A percentile compares a stretch with the other conserved stretches of the same genome.
phyloP scores from a whole-genome alignment of 2,888 invertebrate genomes.

The Podabrus alpinus region DNA sequence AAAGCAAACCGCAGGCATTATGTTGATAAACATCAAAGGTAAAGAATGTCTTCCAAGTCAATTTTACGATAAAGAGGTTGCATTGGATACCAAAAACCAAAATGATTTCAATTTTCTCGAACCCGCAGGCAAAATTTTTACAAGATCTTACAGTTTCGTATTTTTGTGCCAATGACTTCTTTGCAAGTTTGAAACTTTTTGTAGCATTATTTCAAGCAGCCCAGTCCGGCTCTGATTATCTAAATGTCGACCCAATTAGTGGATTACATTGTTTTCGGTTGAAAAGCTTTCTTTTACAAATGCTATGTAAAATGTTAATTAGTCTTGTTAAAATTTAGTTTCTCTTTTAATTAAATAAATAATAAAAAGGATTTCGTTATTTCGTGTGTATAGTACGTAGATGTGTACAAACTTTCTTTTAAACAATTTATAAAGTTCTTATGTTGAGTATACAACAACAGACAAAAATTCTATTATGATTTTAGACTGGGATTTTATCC shows the following conservation, averaged over 20 bases:
- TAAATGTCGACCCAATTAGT: neutral
- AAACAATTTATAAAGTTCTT: conserved; percentile 35
- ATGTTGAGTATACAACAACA: conserved; percentile 32
- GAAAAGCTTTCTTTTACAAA: neutral
- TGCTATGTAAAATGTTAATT: neutral
- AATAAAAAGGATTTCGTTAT: neutral
- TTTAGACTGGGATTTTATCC: conserved; percentile 42
- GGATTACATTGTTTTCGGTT: neutral
- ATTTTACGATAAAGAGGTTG: neutral
- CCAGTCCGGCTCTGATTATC: neutral
- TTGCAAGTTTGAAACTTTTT: neutral
- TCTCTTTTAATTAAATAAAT: neutral
- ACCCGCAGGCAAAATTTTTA: neutral
- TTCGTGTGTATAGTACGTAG: neutral
- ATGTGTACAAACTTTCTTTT: neutral
- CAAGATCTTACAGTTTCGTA: neutral
- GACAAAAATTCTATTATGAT: conserved; percentile 44
- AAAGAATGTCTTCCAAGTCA: neutral
- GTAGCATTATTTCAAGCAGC: neutral
- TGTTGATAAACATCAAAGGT: neutral
- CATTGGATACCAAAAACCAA: neutral
- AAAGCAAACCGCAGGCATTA: neutral
- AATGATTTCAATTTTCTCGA: neutral
- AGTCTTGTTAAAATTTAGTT: neutral
- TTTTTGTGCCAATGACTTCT: neutral